Conservation (phyloP, 2,797 vertebrate species). For the Peromyscus aztecus region DNA sequence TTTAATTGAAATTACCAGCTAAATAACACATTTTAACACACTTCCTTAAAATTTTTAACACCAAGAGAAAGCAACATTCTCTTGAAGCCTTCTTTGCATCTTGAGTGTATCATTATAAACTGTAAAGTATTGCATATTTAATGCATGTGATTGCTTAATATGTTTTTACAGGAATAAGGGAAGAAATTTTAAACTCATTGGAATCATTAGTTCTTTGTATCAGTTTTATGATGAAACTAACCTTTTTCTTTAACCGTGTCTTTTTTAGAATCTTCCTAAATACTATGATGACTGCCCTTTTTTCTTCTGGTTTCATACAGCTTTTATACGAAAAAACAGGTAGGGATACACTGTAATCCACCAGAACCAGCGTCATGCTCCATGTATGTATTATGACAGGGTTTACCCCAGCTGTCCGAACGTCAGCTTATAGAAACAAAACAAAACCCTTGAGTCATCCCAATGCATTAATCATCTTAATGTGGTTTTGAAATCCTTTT, state of each 20-base stretch:
- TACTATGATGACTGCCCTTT: slow-evolving; percentile 96
- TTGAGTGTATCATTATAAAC: neutral
- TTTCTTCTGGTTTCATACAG: slow-evolving; percentile 98
- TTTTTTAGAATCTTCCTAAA: slow-evolving; percentile 92
- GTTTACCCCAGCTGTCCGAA: neutral
- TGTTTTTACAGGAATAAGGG: neutral
- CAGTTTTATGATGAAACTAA: slow-evolving; percentile 66
- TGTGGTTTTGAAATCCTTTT: neutral
- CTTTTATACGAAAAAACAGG: slow-evolving; percentile 94
- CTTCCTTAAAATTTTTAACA: slow-evolving; percentile 36
- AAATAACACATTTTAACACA: neutral
- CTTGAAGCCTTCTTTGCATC: neutral
- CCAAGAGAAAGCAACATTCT: neutral
- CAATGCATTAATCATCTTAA: neutral
- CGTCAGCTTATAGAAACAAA: slow-evolving; percentile 12
- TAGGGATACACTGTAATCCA: slow-evolving; percentile 82
- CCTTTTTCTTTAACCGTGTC: slow-evolving; percentile 50
- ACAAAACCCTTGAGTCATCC: neutral
- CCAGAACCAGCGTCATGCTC: slow-evolving; percentile 6
- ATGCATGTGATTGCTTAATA: neutral
- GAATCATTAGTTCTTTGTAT: slow-evolving; percentile 47
- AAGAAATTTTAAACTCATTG: slow-evolving; percentile 27
- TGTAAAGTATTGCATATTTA: neutral
- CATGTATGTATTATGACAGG: neutral
- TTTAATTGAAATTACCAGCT: neutral